phyloP scores from a whole-genome alignment of 2,888 invertebrate species.

The Dicroscelio sp. region DNA sequence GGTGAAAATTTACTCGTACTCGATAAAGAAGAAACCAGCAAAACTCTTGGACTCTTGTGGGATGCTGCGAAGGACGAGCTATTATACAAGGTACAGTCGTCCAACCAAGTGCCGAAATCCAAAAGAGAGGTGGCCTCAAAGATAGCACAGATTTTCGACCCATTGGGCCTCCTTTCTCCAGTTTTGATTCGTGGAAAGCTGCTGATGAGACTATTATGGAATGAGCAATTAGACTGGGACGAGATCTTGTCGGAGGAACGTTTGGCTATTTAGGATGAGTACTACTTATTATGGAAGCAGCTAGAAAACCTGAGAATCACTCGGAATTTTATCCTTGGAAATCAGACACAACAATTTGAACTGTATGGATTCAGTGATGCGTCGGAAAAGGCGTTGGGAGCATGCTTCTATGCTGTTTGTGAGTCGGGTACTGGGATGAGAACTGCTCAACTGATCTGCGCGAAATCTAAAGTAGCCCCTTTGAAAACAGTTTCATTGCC shows the following conservation, averaged over 20 bases:
- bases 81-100: too few relatives aligned
- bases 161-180: slow-evolving; percentile 51
- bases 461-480: not conserved
- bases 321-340: not conserved
- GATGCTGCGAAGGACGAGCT: not conserved
- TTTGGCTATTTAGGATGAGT: not conserved
- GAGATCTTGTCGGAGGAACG: not conserved
- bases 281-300: not conserved
- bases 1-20: too few relatives aligned
- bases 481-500: not conserved
- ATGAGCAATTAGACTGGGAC: slow-evolving; percentile 47
- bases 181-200: slow-evolving; percentile 70
- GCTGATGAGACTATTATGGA: slow-evolving; percentile 64
- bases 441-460: not conserved
- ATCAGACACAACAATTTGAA: not conserved
- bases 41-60: not conserved
- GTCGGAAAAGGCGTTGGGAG: not conserved
- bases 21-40: not conserved
- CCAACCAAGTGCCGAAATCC: too few relatives aligned
- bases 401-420: not conserved
- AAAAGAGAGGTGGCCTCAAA: not conserved
- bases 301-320: not conserved
- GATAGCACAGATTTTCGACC: not conserved
- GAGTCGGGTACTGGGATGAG: not conserved
- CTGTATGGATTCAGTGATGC: not conserved